A percentile compares a stretch with the other conserved stretches of the same genome.
These are phyloP conservation scores for Melanargia galathea DNA, from an alignment of 2,888 invertebrate species.

Conservation along the genomic window DNA sequence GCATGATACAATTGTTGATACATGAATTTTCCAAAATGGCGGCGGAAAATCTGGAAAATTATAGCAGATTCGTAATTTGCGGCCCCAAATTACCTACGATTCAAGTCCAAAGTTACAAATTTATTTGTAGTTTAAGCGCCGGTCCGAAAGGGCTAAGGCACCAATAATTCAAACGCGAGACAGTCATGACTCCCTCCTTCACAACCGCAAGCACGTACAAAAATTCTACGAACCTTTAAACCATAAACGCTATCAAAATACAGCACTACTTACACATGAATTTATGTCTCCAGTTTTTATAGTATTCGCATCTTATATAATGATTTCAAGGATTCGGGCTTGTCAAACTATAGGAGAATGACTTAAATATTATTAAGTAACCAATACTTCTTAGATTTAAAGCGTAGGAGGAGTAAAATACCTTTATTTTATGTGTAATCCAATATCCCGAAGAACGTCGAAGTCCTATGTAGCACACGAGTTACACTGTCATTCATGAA, in stretches of 20 bases:
- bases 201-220: constrained; percentile 48
- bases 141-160: no score
- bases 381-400: constrained; percentile 47
- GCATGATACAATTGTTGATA: no score
- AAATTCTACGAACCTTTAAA: constrained; percentile 53
- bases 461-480: constrained; percentile 74
- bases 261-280: constrained; percentile 28
- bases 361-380: constrained; percentile 25
- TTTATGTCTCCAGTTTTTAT: constrained; percentile 45
- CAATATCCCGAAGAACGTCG: constrained; percentile 79
- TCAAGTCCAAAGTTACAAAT: no score
- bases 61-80: no score
- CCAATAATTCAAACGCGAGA: constrained; percentile 46
- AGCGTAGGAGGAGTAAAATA: constrained; percentile 75
- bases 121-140: no score
- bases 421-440: constrained; percentile 80
- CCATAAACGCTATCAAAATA: constrained; percentile 47
- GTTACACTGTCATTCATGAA: constrained; percentile 75
- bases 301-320: constrained; percentile 65
- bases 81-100: no score
- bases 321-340: constrained; percentile 47
- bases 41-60: no score
- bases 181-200: constrained; percentile 47
- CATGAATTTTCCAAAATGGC: no score
- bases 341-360: constrained; percentile 11